Base-by-base conservation (phyloP, 2,888 invertebrate genomes). In the Tetrapedia diversipes region DNA sequence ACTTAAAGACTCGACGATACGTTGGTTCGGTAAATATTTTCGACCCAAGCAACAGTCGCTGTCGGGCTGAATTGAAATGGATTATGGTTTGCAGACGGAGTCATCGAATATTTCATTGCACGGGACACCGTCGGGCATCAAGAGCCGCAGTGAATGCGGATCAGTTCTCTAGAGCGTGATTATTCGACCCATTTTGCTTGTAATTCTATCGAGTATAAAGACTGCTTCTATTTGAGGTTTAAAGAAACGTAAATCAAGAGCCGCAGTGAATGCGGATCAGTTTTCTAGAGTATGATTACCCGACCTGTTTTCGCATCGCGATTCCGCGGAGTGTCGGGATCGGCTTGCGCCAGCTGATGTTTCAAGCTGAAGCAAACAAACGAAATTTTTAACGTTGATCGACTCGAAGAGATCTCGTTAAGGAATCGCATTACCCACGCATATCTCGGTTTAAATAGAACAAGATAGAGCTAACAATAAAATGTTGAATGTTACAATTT, bases 151-250 rank as follows among this genome's bases (percentile, higher is more conserved):
- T 45, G 65, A 65, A 65, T 56, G 65, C 34, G 65, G 56, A 65
- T 65, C 65, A 56, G 65, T 56, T 56, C 32, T 45, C 24, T n/a
- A 45, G 65, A 65, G 65, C 65, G 65, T 65, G 54, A 65, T 65
- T 65, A 65, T 65, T 65, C 65, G 65, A 65, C 65, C 65, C 65
- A 65, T 65, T 65, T 65, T 34, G 19, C 65, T 56, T 54, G 54
- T 65, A 65, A 65, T 65, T 65, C 65, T 45, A 65, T 65, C 65
- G 54, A 65, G 65, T 65, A 65, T 56, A 65, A 65, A 65, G 65
- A 56, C 54, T 34, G 65, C 65, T 56, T 56, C 65, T 65, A 65
- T 65, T 56, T 45, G 54, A 65, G 54, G 54, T 65, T 65, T 56
- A 65, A 56, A 45, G 65, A 65, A 65, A 65, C 65, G 54, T 65